phyloP scores from a whole-genome alignment of 2,797 vertebrate species.

The Serranus cabrilla region DNA sequence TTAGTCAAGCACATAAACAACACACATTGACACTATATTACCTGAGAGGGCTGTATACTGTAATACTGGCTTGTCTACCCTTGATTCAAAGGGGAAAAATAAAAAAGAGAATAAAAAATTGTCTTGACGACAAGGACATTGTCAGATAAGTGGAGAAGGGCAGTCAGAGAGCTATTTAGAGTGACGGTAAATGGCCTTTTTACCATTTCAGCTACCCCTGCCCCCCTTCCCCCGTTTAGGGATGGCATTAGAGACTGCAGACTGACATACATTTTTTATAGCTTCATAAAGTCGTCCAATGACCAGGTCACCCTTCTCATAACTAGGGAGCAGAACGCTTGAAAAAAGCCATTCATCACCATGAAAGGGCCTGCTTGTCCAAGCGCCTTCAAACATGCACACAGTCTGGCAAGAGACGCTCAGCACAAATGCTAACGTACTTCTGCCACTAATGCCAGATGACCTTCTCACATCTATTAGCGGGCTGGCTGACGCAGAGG shows the following conservation, averaged over 20 bases:
- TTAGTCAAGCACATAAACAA: slow-evolving; percentile 26
- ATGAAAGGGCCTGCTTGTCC: slow-evolving; percentile 99
- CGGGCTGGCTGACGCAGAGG: slow-evolving; percentile 88
- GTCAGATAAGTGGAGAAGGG: slow-evolving; percentile 88
- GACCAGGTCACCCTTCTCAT: slow-evolving; percentile 99
- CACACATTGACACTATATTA: slow-evolving; percentile 7
- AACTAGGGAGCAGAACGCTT: slow-evolving; percentile 99
- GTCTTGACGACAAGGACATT: slow-evolving; percentile 87
- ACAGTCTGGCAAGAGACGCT: slow-evolving; percentile 94
- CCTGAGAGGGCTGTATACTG: slow-evolving; percentile 30
- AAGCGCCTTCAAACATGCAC: slow-evolving; percentile 96
- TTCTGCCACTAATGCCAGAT: slow-evolving; percentile 97
- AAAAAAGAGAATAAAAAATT: slow-evolving; percentile 80
- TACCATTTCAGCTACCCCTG: slow-evolving; percentile 88
- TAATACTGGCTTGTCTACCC: slow-evolving; percentile 59
- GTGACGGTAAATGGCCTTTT: slow-evolving; percentile 96
- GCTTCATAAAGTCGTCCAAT: slow-evolving; percentile 99
- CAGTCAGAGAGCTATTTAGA: slow-evolving; percentile 94
- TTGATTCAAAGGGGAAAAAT: slow-evolving; percentile 70
- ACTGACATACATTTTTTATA: slow-evolving; percentile 99
- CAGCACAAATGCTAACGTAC: slow-evolving; percentile 99
- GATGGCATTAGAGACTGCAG: slow-evolving; percentile 99
- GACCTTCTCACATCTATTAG: slow-evolving; percentile 97
- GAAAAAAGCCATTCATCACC: slow-evolving; percentile 99
- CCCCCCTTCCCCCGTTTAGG: slow-evolving; percentile 86